These are phyloP conservation scores for Oophaga pumilio DNA, from an alignment of 2,113 vertebrate species.

Conservation along the genomic window DNA sequence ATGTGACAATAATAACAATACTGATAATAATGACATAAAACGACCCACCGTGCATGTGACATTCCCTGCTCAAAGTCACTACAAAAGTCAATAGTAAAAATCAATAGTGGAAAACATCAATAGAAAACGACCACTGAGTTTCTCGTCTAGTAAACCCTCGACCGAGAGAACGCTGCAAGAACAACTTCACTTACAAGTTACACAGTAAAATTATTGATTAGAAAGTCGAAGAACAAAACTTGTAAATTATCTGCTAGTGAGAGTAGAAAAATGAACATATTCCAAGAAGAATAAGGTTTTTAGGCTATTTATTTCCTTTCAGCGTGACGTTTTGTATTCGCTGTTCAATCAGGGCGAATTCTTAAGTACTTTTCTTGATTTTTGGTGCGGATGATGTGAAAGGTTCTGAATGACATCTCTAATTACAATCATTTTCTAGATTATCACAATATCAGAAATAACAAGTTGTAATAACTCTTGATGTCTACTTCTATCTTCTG, in stretches of 20 bases:
- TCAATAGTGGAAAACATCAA: neutral
- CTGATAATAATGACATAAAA: neutral
- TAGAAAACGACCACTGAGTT: neutral
- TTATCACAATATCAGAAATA: slow-evolving; percentile 19
- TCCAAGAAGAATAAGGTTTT: neutral
- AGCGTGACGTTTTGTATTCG: neutral
- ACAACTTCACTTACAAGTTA: neutral
- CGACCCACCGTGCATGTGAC: neutral
- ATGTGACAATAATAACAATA: neutral
- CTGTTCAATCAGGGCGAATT: slow-evolving; percentile 4
- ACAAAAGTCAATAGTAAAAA: neutral
- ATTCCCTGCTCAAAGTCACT: neutral
- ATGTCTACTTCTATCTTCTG: neutral
- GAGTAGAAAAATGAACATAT: neutral
- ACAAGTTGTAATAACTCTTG: neutral
- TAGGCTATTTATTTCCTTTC: neutral
- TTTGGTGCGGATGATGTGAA: slow-evolving; percentile 12
- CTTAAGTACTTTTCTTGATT: slow-evolving; percentile 25
- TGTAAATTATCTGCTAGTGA: neutral
- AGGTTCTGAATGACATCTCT: slow-evolving; percentile 14
- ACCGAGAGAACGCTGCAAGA: neutral
- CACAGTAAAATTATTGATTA: neutral
- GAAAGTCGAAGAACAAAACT: neutral
- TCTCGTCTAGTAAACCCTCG: neutral
- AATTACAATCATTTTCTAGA: slow-evolving; percentile 43